Base-by-base conservation (phyloP, 23 tunicate genomes). In the Halocynthia roretzi region DNA sequence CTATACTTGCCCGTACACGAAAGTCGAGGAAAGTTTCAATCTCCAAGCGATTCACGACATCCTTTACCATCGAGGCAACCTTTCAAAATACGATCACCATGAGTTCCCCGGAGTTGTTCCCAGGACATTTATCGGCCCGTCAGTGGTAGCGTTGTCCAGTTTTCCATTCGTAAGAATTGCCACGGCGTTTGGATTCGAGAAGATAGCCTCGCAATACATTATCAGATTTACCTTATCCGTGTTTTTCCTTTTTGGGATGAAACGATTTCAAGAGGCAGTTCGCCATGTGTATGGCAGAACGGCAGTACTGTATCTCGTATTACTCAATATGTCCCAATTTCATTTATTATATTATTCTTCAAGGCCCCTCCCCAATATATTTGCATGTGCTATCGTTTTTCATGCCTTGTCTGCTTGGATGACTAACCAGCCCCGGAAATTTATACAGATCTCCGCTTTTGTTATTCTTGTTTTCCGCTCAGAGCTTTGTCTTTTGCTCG, bases 21-120 rank as follows among this genome's bases (percentile, higher is more conserved):
- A 93, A 80, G 98, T 93, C 6, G 98, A 93, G 65, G 98, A 93
- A 69, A 87, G 94, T 61, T 93, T 93, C 75, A 83, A 87, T 61
- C 53, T 93, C 10, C 98, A 93, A 80, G 98, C 98, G 49, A 83
- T 84, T 20, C 98, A 93, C 80, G 98, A 93, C 61, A 82, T 86
- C 51, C 61, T 92, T 6, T 77, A 75, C 21, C 87, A 92, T 61
- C 56, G 55, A 40, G 50, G 10, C 21, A 86, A 86, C 54, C 6
- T 90, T 10, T 62, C 97, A 5, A 52, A 67, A 85, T 92, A 92
- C 67, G 98, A 93, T 52, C 98, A 93, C 65, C 83, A 71, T 14
- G 67, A 76, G 15, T 93, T 93, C 71, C 98, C 98, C 55, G 98
- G 98, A 8, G 98, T 93, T 6, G 98, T 93, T 14, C 98, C 98